Evolutionary conservation across 1,140 invertebrate genomes (phyloP), one percentile per base, ranked within the genome.

Genomic region (Medauroidea extradentata): DNA sequence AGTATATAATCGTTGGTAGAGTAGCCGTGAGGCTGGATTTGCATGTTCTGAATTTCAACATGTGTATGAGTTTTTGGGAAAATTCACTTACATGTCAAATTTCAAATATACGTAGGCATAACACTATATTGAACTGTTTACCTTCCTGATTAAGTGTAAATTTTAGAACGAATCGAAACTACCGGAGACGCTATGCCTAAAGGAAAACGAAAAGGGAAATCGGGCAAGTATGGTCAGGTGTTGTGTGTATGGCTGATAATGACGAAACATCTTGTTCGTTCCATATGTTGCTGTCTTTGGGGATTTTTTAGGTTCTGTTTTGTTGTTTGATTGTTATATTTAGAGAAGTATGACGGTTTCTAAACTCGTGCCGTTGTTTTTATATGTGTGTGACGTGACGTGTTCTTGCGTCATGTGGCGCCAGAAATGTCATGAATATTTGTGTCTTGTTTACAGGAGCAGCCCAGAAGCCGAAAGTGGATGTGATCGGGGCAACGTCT

Each of bases 401-500:
- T 46, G 8, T 16, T 9, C 7, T 46, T 46, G 14, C 21, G 8
- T 16, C 16, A 7, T 8, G 8, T 9, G 43, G 8, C 21, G 7
- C 21, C 11, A 48, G 11, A 9, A 23, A 24, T 18, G 23, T 21
- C 23, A n/a, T 9, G 13, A 5, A 14, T 8, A n/a, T n/a, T 50
- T 24, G 8, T n/a, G 13, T 19, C 27, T n/a, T 13, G 25, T 4
- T 41, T 23, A 11, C 13, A 44, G 53, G 38, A 14, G 39, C 21
- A 14, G 19, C 44, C 27, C 29, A 16, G 24, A 57, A 57, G 27
- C 27, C 56, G 8, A 44, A 41, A 14, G 8, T 3, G 5, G 56
- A 57, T 1, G 19, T 39, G 25, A 27, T 57, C 24, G 56, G 56
- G 3, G n/a, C 48, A 27, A 60, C 44, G 14, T 85, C 84, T 13